Base-by-base conservation (phyloP, 2,888 invertebrate genomes). In the Polia nebulosa region DNA sequence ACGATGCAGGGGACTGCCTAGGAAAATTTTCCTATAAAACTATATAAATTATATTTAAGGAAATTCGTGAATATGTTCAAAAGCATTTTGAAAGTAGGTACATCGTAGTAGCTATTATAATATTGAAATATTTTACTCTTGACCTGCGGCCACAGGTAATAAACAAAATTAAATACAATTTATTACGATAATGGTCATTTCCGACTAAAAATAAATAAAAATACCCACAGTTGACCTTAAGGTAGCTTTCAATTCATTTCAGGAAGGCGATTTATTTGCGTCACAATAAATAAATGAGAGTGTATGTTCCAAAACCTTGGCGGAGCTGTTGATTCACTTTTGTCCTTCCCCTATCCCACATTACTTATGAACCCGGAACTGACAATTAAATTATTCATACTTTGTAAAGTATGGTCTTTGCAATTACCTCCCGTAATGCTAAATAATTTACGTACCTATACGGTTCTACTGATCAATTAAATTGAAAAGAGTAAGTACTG, bases 321-420 rank as follows among this genome's bases (percentile, higher is more conserved):
- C 6, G 59, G 65, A 52, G 62, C 51, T 20, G 64, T 57, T 53
- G 20, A n/a, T 49, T 55, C 13, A 56, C 51, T 25, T 3, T 29
- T 62, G 81, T 66, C 67, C 65, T 80, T 80, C 27, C 44, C 53
- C 64, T 58, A 63, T 67, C 52, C 62, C 62, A 67, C 58, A 52
- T 67, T 52, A 59, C 45, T 59, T 61, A 55, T 51, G 65, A 66
- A 73, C 81, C 78, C 83, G 83, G 82, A 82, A 82, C 56, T 36
- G 56, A 65, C 11, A 64, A 49, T 53, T 27, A 13, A 64, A 49
- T 53, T 27, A 13, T 34, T 56, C 17, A 39, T 62, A 61, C 15
- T 62, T 62, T 59, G 59, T n/a, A n/a, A n/a, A n/a, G n/a, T 60
- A 59, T 55, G 20, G 58, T 51, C 27, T 27, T 27, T 25, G 32